phyloP scores from a whole-genome alignment of 2,113 vertebrate genomes.

The Aegotheles bennettii region DNA sequence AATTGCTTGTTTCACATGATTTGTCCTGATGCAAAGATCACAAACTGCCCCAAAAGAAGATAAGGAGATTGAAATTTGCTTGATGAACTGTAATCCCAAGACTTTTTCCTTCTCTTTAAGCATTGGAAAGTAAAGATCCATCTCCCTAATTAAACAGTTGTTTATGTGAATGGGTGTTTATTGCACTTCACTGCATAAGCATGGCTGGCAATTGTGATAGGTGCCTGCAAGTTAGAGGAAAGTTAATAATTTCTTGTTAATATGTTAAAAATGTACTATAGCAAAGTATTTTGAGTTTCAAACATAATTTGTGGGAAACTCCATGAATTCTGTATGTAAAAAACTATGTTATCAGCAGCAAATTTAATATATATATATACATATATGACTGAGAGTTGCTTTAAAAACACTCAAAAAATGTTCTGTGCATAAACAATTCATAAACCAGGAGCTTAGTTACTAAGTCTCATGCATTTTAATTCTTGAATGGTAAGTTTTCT shows the following conservation, averaged over 20 bases:
- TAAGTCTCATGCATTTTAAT: neutral
- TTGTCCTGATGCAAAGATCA: neutral
- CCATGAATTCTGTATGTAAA: neutral
- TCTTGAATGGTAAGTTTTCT: neutral
- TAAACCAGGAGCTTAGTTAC: neutral
- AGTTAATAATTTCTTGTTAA: neutral
- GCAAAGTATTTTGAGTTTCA: neutral
- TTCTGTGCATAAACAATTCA: neutral
- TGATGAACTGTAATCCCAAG: neutral
- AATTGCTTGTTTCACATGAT: neutral
- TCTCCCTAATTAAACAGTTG: neutral
- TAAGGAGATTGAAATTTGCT: neutral
- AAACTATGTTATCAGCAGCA: neutral
- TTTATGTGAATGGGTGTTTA: neutral
- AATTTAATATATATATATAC: neutral
- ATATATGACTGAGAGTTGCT: neutral
- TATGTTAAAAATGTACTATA: neutral
- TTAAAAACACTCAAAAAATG: neutral
- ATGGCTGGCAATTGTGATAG: neutral
- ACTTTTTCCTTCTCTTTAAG: neutral
- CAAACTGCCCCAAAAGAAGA: neutral
- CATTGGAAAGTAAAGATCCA: neutral
- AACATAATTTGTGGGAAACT: neutral
- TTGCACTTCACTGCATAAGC: neutral
- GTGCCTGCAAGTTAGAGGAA: neutral